These are phyloP conservation scores for Catalaphyllia jardinei DNA, from an alignment of 64 coral and sea anemone species.

Conservation along the genomic window DNA sequence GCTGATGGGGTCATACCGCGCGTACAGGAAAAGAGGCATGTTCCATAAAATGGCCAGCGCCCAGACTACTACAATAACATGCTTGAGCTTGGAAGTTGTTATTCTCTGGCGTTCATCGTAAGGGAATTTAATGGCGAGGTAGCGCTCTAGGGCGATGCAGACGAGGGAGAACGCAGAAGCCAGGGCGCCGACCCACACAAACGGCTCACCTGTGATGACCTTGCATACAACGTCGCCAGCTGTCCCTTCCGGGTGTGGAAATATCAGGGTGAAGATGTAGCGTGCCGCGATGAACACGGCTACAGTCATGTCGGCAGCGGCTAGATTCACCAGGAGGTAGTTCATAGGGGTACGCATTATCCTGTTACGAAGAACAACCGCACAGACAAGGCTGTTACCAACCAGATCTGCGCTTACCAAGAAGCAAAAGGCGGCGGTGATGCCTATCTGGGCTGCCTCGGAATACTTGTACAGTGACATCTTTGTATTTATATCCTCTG, in stretches of 20 bases:
- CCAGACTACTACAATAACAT: slow-evolving; percentile 1
- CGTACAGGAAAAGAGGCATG: slow-evolving; percentile 32
- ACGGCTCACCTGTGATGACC: slow-evolving; percentile 35
- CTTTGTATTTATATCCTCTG: neutral
- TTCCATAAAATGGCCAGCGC: slow-evolving; percentile 17
- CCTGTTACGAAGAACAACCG: neutral
- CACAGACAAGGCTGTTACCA: slow-evolving; percentile 7
- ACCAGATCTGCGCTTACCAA: neutral
- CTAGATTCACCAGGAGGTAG: slow-evolving; percentile 1
- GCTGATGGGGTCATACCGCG: slow-evolving; percentile 27
- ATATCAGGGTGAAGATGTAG: slow-evolving; percentile 28
- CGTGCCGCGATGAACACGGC: slow-evolving; percentile 5
- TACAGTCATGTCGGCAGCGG: neutral
- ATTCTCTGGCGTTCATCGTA: slow-evolving; percentile 8
- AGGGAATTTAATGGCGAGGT: slow-evolving; percentile 23
- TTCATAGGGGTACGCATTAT: slow-evolving; percentile 21
- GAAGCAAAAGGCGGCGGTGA: slow-evolving; percentile 14
- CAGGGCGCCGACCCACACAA: slow-evolving; percentile 49
- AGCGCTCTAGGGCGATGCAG: slow-evolving; percentile 34
- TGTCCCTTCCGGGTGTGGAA: slow-evolving; percentile 23
- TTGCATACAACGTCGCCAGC: slow-evolving; percentile 30
- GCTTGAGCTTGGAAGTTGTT: slow-evolving; percentile 30
- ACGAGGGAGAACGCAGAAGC: slow-evolving; percentile 34
- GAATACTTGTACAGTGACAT: slow-evolving; percentile 13
- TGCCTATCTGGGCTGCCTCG: neutral